Evolutionary conservation across 2,113 vertebrate genomes (phyloP).

Genomic region (Oreochromis spilurus): DNA sequence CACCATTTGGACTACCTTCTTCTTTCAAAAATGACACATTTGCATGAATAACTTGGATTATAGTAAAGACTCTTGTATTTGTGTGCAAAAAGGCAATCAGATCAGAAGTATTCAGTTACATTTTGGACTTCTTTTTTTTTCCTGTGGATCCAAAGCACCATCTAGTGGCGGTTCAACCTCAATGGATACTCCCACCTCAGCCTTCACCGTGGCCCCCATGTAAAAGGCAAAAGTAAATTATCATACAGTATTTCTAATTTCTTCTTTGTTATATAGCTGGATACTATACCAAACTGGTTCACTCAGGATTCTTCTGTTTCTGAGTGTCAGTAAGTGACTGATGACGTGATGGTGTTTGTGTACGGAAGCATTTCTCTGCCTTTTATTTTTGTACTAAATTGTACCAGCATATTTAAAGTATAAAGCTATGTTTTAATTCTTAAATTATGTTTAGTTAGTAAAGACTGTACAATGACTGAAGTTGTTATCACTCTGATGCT

Average conservation of each 20-base stretch:
- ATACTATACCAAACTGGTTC: slow-evolving; percentile 41
- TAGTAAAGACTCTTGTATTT: background rate
- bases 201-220: background rate
- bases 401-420: slow-evolving; percentile 79
- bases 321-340: slow-evolving; percentile 53
- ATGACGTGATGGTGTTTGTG: slow-evolving; percentile 56
- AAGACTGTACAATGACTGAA: slow-evolving; percentile 72
- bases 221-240: background rate
- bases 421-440: slow-evolving; percentile 73
- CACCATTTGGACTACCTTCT: background rate
- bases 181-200: background rate
- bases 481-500: slow-evolving; percentile 44
- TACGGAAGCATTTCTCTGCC: slow-evolving; percentile 65
- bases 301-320: slow-evolving; percentile 16
- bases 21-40: background rate
- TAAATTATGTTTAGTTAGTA: slow-evolving; percentile 78
- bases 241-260: slow-evolving; percentile 41
- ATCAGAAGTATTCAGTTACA: background rate
- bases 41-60: slow-evolving; percentile 4
- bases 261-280: slow-evolving; percentile 29
- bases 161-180: slow-evolving; percentile 30
- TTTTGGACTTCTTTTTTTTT: background rate
- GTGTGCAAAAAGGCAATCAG: background rate
- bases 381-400: slow-evolving; percentile 80
- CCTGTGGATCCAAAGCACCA: slow-evolving; percentile 47